Evolutionary conservation across 2,113 vertebrate species (phyloP).

Genomic region (Labeo catla): DNA sequence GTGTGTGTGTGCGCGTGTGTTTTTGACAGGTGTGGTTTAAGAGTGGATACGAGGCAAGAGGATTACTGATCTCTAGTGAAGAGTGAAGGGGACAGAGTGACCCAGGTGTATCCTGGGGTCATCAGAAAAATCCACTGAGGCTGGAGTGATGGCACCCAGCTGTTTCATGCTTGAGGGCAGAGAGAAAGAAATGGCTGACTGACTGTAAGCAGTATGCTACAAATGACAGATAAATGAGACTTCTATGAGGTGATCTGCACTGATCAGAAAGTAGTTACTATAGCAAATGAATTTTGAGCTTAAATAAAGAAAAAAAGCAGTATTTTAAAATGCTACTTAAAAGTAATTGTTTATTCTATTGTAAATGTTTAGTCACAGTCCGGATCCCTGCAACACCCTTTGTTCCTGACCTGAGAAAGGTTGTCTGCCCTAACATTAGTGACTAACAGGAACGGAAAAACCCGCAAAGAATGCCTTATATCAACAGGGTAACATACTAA

Average conservation of each 20-base stretch:
- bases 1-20: neutral
- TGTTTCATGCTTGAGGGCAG: neutral
- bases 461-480: neutral
- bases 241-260: neutral
- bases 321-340: neutral
- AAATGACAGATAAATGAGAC: neutral
- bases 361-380: neutral
- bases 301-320: neutral
- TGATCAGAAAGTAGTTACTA: neutral
- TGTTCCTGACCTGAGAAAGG: neutral
- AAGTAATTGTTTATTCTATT: neutral
- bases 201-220: neutral
- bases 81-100: constrained; percentile 29
- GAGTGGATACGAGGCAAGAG: constrained; percentile 37
- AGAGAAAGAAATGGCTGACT: neutral
- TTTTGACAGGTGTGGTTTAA: constrained; percentile 51
- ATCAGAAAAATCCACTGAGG: constrained; percentile 6
- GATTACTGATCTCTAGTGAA: constrained; percentile 42
- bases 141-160: constrained; percentile 15
- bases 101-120: constrained; percentile 38
- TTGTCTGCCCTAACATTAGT: neutral
- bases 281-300: neutral
- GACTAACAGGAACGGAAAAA: neutral
- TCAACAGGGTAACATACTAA: neutral
- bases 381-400: neutral